Base-by-base conservation (phyloP, 1,140 invertebrate genomes). In the Zaprionus camerounensis region DNA sequence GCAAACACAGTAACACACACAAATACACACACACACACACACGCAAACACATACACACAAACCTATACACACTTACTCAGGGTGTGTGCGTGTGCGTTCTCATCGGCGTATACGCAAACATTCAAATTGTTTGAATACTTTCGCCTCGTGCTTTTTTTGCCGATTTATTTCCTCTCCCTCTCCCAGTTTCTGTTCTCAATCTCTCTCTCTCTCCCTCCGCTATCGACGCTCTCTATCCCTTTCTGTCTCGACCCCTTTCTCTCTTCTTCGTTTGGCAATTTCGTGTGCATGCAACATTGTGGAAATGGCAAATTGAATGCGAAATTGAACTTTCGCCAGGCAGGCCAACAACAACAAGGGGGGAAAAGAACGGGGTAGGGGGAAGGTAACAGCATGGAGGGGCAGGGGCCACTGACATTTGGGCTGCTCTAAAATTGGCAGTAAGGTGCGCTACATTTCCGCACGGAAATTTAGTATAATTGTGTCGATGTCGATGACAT, bases 301-400 rank as follows among this genome's bases (percentile, higher is more conserved):
- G 85, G 81, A 88, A 88, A 85, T 90, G 78, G 78, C 64, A 88
- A 88, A 90, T 85, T 88, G 85, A 88, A 88, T 90, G 34, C 85
- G 76, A 90, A 90, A 88, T 90, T 88, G 84, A 90, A 88, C 85
- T 90, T 88, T 88, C 66, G 75, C 74, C 85, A 81, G 72, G 64
- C 53, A 58, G 9, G 6, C 22, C 20, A 36, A 56, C 13, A 26
- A n/a, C 11, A 53, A 15, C 41, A n/a, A 46, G 2, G 41, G 13
- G 26, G 11, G 2, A 12, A 22, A 12, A 31, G n/a, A n/a, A 5
- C 11, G 31, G 0, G 38, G 12, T 26, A 6, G 1, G 17, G 41
- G 15, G 41, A 13, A 15, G 31, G 13, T 1, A 15, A 20, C 46
- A 11, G 36, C 7, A 28, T 3, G 38, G 11, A 11, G 51, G 2